Conservation (phyloP, 2,113 vertebrate genomes). For the Anser brachyrhynchus region DNA sequence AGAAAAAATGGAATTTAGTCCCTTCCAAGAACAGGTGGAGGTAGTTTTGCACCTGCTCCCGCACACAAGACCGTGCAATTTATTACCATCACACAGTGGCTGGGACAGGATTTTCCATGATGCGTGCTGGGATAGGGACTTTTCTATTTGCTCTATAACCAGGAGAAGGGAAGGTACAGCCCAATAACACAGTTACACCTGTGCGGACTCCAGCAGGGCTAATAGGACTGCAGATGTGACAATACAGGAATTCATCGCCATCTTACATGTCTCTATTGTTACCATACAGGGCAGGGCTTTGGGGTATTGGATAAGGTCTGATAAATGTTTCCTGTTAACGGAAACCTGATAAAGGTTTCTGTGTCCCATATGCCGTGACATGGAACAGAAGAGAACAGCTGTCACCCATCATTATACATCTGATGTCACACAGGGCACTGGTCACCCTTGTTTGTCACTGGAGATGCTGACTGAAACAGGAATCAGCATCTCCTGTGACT, state of each 20-base stretch:
- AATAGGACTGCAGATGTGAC: neutral
- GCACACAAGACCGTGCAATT: fast-evolving
- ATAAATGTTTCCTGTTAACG: neutral
- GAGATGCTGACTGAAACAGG: neutral
- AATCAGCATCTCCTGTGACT: neutral
- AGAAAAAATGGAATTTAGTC: neutral
- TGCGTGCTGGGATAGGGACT: neutral
- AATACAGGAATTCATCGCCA: neutral
- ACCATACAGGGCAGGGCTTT: neutral
- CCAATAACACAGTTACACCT: fast-evolving
- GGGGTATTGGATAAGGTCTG: neutral
- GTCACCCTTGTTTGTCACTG: fast-evolving
- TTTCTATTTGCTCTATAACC: neutral
- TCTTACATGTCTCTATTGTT: neutral
- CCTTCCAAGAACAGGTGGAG: neutral
- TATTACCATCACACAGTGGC: neutral
- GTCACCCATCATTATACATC: neutral
- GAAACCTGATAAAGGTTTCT: too few species aligned
- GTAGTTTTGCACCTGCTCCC: neutral
- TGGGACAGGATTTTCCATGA: neutral
- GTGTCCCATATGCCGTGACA: neutral
- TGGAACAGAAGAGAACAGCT: neutral
- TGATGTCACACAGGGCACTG: neutral
- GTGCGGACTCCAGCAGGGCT: neutral
- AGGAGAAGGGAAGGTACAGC: neutral